These are phyloP conservation scores for Tylochromis polylepis DNA, from an alignment of 2,113 vertebrate genomes.

Conservation along the genomic window DNA sequence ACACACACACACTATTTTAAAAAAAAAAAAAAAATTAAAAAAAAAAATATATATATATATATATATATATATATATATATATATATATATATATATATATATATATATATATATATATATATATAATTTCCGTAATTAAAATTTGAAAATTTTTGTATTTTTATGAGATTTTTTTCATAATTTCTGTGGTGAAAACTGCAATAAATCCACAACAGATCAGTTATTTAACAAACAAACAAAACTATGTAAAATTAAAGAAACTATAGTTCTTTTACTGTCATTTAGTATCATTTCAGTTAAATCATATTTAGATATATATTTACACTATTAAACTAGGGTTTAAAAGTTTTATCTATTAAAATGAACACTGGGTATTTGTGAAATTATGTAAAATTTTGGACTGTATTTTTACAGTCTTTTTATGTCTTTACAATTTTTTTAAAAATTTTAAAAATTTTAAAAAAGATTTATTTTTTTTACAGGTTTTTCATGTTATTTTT, in stretches of 20 bases:
- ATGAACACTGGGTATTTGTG: background rate
- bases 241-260: background rate
- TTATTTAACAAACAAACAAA: background rate
- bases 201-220: background rate
- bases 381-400: background rate
- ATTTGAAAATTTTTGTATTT: background rate
- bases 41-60: too few relatives aligned
- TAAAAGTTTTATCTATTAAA: background rate
- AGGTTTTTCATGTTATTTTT: background rate
- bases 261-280: background rate
- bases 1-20: too few relatives aligned
- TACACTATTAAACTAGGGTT: background rate
- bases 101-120: too few relatives aligned
- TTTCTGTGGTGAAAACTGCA: background rate
- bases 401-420: background rate
- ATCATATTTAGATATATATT: background rate
- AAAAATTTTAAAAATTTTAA: too few relatives aligned
- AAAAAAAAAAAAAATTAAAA: too few relatives aligned
- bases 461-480: too few relatives aligned
- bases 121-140: background rate
- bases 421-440: background rate
- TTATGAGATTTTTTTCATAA: background rate
- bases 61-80: too few relatives aligned
- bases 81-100: too few relatives aligned
- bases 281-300: background rate